Percentiles rank a stretch among this genome's conserved stretches.
Conservation (phyloP, 2,113 vertebrate genomes). For the Paramormyrops kingsleyae region DNA sequence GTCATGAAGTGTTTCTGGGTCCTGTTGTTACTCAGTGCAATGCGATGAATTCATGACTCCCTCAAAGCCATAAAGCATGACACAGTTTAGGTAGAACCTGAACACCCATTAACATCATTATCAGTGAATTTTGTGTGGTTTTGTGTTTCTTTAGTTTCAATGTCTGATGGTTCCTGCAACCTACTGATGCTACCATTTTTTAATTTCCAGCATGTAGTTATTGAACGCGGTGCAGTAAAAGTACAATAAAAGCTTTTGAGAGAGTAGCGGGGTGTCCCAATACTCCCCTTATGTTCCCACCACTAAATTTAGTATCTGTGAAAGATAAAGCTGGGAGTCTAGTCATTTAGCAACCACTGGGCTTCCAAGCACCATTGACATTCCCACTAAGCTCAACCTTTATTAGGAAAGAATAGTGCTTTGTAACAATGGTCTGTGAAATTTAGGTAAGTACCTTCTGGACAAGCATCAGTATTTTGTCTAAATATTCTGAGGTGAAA, state of each 20-base stretch:
- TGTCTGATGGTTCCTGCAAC: neutral
- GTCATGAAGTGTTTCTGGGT: neutral
- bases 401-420: neutral
- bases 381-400: neutral
- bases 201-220: neutral
- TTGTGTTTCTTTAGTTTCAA: neutral
- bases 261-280: neutral
- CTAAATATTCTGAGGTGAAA: neutral
- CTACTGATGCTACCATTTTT: neutral
- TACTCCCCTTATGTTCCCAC: neutral
- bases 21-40: neutral
- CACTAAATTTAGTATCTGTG: neutral
- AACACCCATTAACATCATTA: neutral
- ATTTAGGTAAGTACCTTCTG: neutral
- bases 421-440: neutral
- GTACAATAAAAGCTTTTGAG: neutral
- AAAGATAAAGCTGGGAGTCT: neutral
- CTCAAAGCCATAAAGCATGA: slow-evolving; percentile 9
- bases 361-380: neutral
- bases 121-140: neutral
- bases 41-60: neutral
- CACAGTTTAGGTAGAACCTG: neutral
- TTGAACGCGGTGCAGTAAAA: neutral
- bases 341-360: neutral
- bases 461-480: neutral